Evolutionary conservation across 2,797 vertebrate genomes (phyloP).

Genomic region (Percopsis omiscomaycus): DNA sequence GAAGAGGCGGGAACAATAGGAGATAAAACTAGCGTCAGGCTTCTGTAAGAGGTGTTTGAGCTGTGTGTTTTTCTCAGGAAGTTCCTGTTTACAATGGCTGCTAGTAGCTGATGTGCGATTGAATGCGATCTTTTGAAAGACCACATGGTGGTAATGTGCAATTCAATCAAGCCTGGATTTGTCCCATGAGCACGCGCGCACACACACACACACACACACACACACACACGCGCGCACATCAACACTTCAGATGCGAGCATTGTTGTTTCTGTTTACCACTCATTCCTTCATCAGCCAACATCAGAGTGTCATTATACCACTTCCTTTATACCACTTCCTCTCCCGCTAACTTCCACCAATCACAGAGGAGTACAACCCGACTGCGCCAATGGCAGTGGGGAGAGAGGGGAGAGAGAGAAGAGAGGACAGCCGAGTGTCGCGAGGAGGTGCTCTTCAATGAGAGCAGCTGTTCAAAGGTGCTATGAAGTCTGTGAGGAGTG

Average conservation of each 20-base stretch:
- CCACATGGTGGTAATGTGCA: no score
- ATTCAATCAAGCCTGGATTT: no score
- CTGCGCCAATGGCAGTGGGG: slow-evolving; percentile 10
- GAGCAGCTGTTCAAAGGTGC: no score
- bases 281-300: slow-evolving; percentile 5
- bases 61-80: slow-evolving; percentile 1
- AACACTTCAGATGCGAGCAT: background rate
- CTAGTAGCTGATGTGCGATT: no score
- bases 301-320: background rate
- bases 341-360: slow-evolving; percentile 21
- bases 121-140: background rate
- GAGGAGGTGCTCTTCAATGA: background rate
- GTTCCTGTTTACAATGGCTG: background rate
- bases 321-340: slow-evolving; percentile 4
- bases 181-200: background rate
- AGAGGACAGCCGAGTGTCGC: background rate
- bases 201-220: background rate
- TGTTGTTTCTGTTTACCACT: slow-evolving; percentile 15
- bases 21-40: slow-evolving; percentile 4
- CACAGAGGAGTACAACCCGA: slow-evolving; percentile 7
- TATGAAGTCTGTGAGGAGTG: no score
- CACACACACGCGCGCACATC: background rate
- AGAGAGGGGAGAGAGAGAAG: background rate
- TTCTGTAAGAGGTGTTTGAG: background rate
- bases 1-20: background rate